These are phyloP conservation scores for Onychomys leucogaster DNA, from an alignment of 2,797 vertebrate species.

Conservation along the genomic window DNA sequence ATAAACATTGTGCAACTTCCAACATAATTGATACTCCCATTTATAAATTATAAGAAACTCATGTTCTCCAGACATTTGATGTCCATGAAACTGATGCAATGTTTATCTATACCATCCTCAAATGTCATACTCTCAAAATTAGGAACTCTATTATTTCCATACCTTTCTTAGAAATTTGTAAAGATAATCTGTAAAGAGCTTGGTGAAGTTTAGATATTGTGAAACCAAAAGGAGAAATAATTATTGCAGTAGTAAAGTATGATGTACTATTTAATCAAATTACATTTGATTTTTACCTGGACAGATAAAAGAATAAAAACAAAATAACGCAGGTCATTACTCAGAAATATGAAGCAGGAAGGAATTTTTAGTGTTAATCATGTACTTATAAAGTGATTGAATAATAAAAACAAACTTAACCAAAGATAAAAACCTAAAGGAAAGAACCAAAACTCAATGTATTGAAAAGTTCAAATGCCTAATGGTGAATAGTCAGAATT, in stretches of 20 bases:
- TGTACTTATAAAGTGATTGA: not conserved
- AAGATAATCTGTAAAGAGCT: not conserved
- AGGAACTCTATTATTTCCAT: constrained; percentile 14
- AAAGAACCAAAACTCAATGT: not conserved
- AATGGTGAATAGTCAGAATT: constrained; percentile 4
- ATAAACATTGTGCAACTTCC: constrained; percentile 35
- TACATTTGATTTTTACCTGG: constrained; percentile 17
- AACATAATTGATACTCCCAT: not conserved
- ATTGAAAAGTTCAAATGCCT: constrained; percentile 9
- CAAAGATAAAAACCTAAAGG: constrained; percentile 43
- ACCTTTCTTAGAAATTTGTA: constrained; percentile 30
- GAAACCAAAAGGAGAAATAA: not conserved
- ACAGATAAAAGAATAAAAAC: not conserved
- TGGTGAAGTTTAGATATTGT: not conserved
- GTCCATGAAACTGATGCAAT: constrained; percentile 1
- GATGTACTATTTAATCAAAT: not conserved
- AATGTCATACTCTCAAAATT: constrained; percentile 40
- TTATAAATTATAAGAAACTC: constrained; percentile 33
- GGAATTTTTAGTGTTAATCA: constrained; percentile 14
- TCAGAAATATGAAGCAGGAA: constrained; percentile 11
- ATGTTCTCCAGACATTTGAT: not conserved
- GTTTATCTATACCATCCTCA: not conserved
- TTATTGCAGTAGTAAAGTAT: not conserved
- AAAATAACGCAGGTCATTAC: constrained; percentile 2
- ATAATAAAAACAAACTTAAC: constrained; percentile 39